These are phyloP conservation scores for Dermochelys coriacea DNA, from an alignment of 2,797 vertebrate species.

Conservation along the genomic window DNA sequence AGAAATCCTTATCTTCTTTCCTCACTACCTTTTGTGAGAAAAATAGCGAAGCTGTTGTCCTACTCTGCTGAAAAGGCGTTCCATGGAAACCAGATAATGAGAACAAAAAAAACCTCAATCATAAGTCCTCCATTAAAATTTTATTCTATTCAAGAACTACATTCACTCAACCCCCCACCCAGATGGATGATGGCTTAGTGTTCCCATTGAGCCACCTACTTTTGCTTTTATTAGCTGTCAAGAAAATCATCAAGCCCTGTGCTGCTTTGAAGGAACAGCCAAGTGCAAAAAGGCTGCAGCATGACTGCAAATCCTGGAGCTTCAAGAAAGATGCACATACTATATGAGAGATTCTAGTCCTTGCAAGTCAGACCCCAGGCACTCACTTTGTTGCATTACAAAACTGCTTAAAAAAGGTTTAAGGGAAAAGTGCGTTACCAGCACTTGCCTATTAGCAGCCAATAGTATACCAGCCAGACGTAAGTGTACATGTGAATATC, in stretches of 20 bases:
- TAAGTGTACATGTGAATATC: background rate
- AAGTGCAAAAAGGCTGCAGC: background rate
- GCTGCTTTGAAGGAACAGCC: background rate
- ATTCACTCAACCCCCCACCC: conserved; percentile 11
- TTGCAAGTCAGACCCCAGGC: background rate
- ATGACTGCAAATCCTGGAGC: background rate
- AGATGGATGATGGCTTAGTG: conserved; percentile 1
- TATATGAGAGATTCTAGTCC: background rate
- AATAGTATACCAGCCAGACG: background rate
- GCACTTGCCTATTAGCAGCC: background rate
- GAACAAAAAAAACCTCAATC: conserved; percentile 62
- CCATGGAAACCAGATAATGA: conserved; percentile 80
- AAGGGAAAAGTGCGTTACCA: background rate
- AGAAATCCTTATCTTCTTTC: conserved; percentile 14
- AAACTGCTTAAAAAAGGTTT: background rate
- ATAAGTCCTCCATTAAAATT: conserved; percentile 61
- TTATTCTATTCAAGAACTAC: conserved; percentile 62
- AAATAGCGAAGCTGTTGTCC: conserved; percentile 50
- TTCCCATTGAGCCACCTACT: conserved; percentile 40
- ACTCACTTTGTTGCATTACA: background rate
- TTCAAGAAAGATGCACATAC: background rate
- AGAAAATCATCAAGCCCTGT: conserved; percentile 17
- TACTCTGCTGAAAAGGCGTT: conserved; percentile 69
- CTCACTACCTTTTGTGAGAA: conserved; percentile 7
- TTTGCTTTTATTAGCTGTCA: conserved; percentile 43